A percentile compares a stretch with the other conserved stretches of the same genome.
Evolutionary conservation across 2,888 invertebrate genomes (phyloP).

Genomic region (Hedya salicella): DNA sequence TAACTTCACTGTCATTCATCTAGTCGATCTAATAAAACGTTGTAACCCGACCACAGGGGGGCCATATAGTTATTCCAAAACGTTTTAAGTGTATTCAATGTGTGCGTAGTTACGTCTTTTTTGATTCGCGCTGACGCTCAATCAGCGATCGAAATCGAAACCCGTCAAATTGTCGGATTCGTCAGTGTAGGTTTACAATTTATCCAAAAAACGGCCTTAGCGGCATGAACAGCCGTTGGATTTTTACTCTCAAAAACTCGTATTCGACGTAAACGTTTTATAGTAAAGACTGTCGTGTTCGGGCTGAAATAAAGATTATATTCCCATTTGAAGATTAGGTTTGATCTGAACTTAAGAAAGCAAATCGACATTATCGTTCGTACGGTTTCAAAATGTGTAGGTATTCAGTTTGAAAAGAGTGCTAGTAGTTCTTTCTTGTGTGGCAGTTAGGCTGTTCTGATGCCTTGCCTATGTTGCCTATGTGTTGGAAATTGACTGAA

Average conservation of each 20-base stretch:
- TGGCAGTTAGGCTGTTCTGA: not conserved
- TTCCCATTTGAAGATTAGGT: not conserved
- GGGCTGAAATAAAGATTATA: not conserved
- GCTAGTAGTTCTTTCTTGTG: not conserved
- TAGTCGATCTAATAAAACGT: conserved; percentile 26
- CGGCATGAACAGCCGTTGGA: not conserved
- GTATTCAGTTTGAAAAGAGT: not conserved
- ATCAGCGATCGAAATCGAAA: conserved; percentile 22
- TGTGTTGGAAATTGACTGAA: conserved; percentile 28
- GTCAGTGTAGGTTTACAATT: conserved; percentile 40
- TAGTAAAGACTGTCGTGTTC: not conserved
- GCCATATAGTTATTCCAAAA: not conserved
- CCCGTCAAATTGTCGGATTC: conserved; percentile 36
- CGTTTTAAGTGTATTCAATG: not conserved
- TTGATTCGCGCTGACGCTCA: conserved; percentile 10
- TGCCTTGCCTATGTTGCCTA: too few species aligned
- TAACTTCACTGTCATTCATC: conserved; percentile 28
- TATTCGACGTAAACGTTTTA: not conserved
- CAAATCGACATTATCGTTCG: not conserved
- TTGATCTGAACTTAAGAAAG: not conserved
- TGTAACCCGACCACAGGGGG: conserved; percentile 12
- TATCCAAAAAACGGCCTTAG: not conserved
- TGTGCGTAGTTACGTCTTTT: not conserved
- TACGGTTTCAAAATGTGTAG: not conserved
- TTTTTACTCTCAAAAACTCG: not conserved